phyloP scores from a whole-genome alignment of 1,140 invertebrate species.

The Calycopis cecrops region DNA sequence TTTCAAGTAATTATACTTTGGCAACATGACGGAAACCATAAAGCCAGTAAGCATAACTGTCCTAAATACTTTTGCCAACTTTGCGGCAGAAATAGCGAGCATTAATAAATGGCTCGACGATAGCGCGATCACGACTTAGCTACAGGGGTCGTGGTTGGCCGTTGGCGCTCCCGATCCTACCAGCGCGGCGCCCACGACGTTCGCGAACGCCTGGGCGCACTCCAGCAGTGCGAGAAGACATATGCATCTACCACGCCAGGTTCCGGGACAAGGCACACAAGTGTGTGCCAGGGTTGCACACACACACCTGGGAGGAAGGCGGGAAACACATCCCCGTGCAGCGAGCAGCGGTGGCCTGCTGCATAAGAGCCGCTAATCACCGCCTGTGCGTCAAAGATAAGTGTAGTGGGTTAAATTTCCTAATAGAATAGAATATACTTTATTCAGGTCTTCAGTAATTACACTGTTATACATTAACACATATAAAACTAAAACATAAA shows the following conservation, averaged over 20 bases:
- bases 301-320: conserved; percentile 4
- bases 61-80: neutral
- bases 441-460: too few relatives aligned
- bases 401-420: conserved; percentile 6
- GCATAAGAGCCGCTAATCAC: neutral
- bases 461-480: too few relatives aligned
- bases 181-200: too few relatives aligned
- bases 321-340: conserved; percentile 3
- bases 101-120: neutral
- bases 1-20: neutral
- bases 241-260: conserved; percentile 5
- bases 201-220: too few relatives aligned
- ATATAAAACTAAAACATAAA: too few relatives aligned
- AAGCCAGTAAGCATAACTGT: neutral
- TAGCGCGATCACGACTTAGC: too few relatives aligned
- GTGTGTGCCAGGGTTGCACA: conserved; percentile 6
- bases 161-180: too few relatives aligned
- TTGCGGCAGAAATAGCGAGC: neutral
- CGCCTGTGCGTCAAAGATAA: conserved; percentile 3
- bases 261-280: conserved; percentile 6
- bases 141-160: too few relatives aligned
- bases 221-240: neutral
- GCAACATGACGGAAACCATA: conserved; percentile 1
- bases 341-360: neutral
- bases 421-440: too few relatives aligned